phyloP scores from a whole-genome alignment of 92 coral and sea anemone genomes.

The Epizoanthus scotinus region DNA sequence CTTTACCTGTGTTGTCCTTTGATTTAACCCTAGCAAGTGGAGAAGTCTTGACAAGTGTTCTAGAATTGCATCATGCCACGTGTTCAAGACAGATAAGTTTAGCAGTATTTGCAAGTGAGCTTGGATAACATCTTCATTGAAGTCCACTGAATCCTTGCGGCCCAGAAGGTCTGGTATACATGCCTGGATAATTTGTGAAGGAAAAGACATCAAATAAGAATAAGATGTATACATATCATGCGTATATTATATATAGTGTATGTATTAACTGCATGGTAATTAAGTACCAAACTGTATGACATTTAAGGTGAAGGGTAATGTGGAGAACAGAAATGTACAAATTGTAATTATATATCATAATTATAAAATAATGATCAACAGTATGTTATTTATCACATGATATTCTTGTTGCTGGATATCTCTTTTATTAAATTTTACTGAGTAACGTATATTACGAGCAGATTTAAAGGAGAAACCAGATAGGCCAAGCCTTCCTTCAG shows the following conservation, averaged over 20 bases:
- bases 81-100: constrained; percentile 72
- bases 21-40: constrained; percentile 2
- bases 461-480: too few relatives aligned
- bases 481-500: too few relatives aligned
- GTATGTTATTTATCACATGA: too few relatives aligned
- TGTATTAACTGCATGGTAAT: too few relatives aligned
- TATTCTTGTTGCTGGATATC: too few relatives aligned
- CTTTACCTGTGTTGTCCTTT: constrained; percentile 3
- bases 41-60: not conserved
- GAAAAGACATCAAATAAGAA: not conserved
- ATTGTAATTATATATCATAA: too few relatives aligned
- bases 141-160: not conserved
- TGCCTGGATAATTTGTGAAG: constrained; percentile 41
- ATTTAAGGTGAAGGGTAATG: not conserved
- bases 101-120: constrained; percentile 67
- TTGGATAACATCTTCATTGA: constrained; percentile 44
- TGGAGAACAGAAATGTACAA: too few relatives aligned
- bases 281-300: not conserved
- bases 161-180: constrained; percentile 59
- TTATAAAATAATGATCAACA: too few relatives aligned
- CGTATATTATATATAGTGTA: too few relatives aligned
- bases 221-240: not conserved
- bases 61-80: constrained; percentile 63
- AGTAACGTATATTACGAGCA: too few relatives aligned
- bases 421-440: too few relatives aligned